Evolutionary conservation across 2,888 invertebrate genomes (phyloP).

Genomic region (Cerceris ruficornis): DNA sequence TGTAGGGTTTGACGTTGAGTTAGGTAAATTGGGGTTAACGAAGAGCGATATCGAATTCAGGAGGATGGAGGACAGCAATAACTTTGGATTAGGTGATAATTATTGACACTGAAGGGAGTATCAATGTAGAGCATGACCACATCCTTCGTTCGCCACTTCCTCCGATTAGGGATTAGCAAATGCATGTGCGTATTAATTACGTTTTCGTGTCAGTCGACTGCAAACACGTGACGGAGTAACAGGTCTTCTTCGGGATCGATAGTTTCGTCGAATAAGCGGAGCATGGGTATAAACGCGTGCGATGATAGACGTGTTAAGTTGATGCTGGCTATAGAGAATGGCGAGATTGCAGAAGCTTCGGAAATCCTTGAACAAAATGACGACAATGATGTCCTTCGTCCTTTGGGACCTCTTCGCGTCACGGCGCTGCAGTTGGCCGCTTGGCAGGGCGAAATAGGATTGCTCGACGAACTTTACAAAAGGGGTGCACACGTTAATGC

Average conservation of each 20-base stretch:
- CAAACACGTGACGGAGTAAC: neutral
- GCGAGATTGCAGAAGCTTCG: constrained; percentile 35
- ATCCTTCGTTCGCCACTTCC: constrained; percentile 51
- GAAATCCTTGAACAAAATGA: constrained; percentile 43
- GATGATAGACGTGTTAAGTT: constrained; percentile 32
- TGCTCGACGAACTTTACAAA: constrained; percentile 47
- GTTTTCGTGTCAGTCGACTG: constrained; percentile 3
- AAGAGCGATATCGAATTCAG: neutral
- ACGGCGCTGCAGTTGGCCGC: constrained; percentile 66
- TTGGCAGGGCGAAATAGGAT: constrained; percentile 59
- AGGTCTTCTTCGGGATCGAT: neutral
- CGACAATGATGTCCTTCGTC: constrained; percentile 31
- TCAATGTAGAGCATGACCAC: constrained; percentile 8
- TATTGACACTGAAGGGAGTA: neutral
- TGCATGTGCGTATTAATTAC: neutral
- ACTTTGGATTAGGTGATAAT: neutral
- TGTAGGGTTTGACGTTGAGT: too few relatives aligned
- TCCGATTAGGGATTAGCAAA: constrained; percentile 22
- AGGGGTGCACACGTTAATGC: constrained; percentile 61
- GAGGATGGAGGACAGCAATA: too few relatives aligned
- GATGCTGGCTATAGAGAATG: constrained; percentile 54
- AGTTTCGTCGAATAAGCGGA: too few relatives aligned
- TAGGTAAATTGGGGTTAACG: neutral
- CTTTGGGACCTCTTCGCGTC: constrained; percentile 55
- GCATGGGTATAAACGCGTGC: constrained; percentile 28